Evolutionary conservation across 1,140 invertebrate genomes (phyloP).

Genomic region (Carposina sasakii): DNA sequence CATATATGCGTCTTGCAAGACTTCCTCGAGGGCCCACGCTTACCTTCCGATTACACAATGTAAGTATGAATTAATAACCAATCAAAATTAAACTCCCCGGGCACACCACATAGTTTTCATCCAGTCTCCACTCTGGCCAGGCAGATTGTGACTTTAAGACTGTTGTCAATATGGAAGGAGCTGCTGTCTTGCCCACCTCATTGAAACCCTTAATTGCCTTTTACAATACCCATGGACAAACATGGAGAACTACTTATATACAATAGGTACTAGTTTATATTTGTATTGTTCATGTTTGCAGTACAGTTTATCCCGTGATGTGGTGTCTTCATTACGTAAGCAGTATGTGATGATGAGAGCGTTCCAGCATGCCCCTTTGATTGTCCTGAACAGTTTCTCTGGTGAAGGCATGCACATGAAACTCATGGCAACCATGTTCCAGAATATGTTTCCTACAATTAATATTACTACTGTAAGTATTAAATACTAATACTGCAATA

Average conservation of each 20-base stretch:
- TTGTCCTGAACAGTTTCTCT: constrained; percentile 95
- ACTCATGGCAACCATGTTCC: constrained; percentile 95
- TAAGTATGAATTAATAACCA: constrained; percentile 39
- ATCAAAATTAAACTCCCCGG: too few species aligned
- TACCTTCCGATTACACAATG: constrained; percentile 85
- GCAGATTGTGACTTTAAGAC: constrained; percentile 5
- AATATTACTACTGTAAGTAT: constrained; percentile 88
- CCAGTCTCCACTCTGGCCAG: too few species aligned
- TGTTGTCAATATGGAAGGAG: background rate
- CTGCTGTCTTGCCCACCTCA: too few species aligned
- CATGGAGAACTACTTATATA: too few species aligned
- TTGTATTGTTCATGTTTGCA: constrained; percentile 56
- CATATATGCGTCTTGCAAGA: constrained; percentile 87
- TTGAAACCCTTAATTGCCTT: too few species aligned
- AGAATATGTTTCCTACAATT: constrained; percentile 98
- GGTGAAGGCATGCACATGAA: constrained; percentile 91
- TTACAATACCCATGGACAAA: too few species aligned
- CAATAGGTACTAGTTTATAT: too few species aligned
- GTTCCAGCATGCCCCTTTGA: constrained; percentile 89
- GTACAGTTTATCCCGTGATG: constrained; percentile 90
- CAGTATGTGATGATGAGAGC: constrained; percentile 87
- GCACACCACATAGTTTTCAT: too few species aligned
- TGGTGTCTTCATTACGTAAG: constrained; percentile 87
- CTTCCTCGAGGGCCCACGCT: constrained; percentile 88
- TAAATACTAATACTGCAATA: background rate